These are phyloP conservation scores for Serripes groenlandicus DNA, from an alignment of 2,888 invertebrate genomes.

Conservation along the genomic window DNA sequence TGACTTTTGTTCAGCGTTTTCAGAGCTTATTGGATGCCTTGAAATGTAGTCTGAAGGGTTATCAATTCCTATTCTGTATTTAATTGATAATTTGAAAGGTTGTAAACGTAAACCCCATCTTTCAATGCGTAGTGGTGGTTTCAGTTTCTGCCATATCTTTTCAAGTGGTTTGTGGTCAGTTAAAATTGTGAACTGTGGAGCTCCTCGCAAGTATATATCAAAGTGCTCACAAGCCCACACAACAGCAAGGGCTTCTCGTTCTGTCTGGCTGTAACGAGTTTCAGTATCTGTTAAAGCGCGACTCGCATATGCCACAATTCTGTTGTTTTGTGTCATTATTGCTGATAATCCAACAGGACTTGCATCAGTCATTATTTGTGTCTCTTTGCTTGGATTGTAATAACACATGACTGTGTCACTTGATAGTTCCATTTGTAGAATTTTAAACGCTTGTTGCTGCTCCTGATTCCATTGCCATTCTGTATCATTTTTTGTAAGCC, in stretches of 20 bases:
- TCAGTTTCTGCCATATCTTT: slow-evolving; percentile 40
- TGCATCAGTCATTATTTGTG: slow-evolving; percentile 64
- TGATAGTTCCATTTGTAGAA: slow-evolving; percentile 51
- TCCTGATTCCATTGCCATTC: slow-evolving; percentile 62
- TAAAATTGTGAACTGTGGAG: slow-evolving; percentile 62
- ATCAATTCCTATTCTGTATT: slow-evolving; percentile 65
- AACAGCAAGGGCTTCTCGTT: slow-evolving; percentile 70
- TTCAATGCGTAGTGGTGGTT: slow-evolving; percentile 68
- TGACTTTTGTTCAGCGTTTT: slow-evolving; percentile 12
- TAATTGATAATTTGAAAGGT: slow-evolving; percentile 61
- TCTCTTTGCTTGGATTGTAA: slow-evolving; percentile 52
- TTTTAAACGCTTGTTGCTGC: slow-evolving; percentile 65
- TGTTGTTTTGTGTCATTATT: slow-evolving; percentile 40
- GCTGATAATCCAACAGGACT: slow-evolving; percentile 64
- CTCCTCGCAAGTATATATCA: slow-evolving; percentile 67
- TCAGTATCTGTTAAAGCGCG: slow-evolving; percentile 64
- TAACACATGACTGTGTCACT: slow-evolving; percentile 64
- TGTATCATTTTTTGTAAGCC: slow-evolving; percentile 58
- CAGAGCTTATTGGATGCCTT: slow-evolving; percentile 58
- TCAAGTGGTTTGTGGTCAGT: slow-evolving; percentile 72
- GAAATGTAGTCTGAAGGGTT: slow-evolving; percentile 74
- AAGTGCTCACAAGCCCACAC: slow-evolving; percentile 74
- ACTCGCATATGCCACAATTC: slow-evolving; percentile 62
- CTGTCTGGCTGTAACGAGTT: slow-evolving; percentile 69
- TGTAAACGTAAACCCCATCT: slow-evolving; percentile 59